Evolutionary conservation across 92 coral and sea anemone species (phyloP).

Genomic region (Porites cylindrica): DNA sequence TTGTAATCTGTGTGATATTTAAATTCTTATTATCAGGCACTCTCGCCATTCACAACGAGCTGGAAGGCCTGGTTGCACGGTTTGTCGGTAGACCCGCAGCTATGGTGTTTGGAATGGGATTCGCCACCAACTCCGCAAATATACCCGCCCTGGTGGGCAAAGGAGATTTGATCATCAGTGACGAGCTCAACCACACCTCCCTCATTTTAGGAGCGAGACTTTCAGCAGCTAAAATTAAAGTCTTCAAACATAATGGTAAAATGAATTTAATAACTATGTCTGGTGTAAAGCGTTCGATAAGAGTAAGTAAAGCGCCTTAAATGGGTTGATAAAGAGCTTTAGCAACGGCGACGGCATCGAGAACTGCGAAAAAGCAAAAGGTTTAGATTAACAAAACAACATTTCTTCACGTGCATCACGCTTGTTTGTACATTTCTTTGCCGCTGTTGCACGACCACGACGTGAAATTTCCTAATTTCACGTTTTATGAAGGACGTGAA

Average conservation of each 20-base stretch:
- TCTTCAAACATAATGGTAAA: slow-evolving; percentile 89
- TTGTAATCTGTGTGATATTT: no score
- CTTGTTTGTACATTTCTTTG: no score
- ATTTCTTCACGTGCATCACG: no score
- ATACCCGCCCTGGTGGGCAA: slow-evolving; percentile 89
- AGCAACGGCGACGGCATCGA: no score
- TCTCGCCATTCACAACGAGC: slow-evolving; percentile 79
- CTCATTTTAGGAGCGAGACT: slow-evolving; percentile 89
- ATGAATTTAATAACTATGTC: neutral
- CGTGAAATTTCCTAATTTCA: no score
- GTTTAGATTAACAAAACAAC: no score
- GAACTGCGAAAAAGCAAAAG: no score
- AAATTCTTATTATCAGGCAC: slow-evolving; percentile 64
- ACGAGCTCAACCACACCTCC: slow-evolving; percentile 92
- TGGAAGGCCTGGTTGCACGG: slow-evolving; percentile 85
- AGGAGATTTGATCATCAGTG: slow-evolving; percentile 89
- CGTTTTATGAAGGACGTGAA: no score
- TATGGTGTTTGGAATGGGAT: slow-evolving; percentile 97
- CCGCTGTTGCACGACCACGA: no score
- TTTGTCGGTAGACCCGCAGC: slow-evolving; percentile 93
- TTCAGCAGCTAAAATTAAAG: slow-evolving; percentile 92
- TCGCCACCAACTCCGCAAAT: slow-evolving; percentile 95
- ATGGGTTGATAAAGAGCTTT: no score
- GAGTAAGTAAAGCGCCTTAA: no score
- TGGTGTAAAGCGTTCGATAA: no score